Base-by-base conservation (phyloP, 2,888 invertebrate genomes). In the Drosophila leonis region DNA sequence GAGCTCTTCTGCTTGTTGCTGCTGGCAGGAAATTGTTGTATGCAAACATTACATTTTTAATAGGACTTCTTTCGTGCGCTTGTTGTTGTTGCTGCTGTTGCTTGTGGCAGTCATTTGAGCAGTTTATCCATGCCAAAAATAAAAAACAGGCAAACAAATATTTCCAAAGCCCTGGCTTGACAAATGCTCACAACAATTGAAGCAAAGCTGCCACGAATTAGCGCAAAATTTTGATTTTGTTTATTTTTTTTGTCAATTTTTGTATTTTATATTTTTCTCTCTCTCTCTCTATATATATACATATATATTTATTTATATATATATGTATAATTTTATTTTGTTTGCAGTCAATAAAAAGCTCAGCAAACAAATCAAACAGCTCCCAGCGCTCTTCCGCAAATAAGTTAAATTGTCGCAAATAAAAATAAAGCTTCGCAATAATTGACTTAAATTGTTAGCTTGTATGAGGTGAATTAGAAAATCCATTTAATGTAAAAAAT, bases 41-140 rank as follows among this genome's bases (percentile, higher is more conserved):
- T 79, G 81, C 88, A 79, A 84, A 85, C 86, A 85, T 85, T 77
- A 85, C 78, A 84, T 77, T 88, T 82, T 85, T 80, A 85, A 88
- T 76, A 71, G 68, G 64, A 70, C 64, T 74, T 67, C 59, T 46
- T 60, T 52, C 52, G 60, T 44, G 46, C 56, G 46, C 31, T 33
- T 49, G 33, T 33, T 48, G 52, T 54, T 57, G 35, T 39, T 57
- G 54, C 31, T 61, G 31, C 49, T 20, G 24, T 15, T 24, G 24
- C 54, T 66, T 49, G 49, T 20, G 57, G 41, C 56, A 46, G 42
- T 35, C 59, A 59, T 59, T 52, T 68, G 29, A 31, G 31, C 73
- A 61, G 52, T 65, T 75, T 75, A 54, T 62, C 51, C 42, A 7
- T 4, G 27, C 15, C 7, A 10, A 48, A 15, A 20, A 35, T 5